Base-by-base conservation (phyloP, 2,113 vertebrate genomes). In the Ciconia maguari region DNA sequence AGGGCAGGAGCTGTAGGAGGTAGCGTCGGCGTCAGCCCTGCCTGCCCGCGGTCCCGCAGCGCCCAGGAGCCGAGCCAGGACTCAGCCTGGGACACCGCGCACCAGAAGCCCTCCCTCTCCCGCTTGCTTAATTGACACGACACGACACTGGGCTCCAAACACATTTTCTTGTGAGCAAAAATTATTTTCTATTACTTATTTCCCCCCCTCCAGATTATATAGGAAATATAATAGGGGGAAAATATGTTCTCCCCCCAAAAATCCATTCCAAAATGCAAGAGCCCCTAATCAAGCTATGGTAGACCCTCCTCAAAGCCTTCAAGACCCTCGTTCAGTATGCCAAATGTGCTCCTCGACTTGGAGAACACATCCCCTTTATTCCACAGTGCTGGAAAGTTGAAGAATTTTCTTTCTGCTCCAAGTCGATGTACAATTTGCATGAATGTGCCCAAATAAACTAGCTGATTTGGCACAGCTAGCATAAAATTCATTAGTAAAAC, bases 401-500 rank as follows among this genome's bases (percentile, higher is more conserved):
- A 87, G 91, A 70, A 77, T 91, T 89, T 89, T 86, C 90, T 66
- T 46, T 87, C 86, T 91, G 90, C 86, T 94, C 83, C 91, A 84
- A 83, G 86, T 8, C 3, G 0, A 61, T 60, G 76, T 44, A 38
- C 72, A 85, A 58, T 46, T 83, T 95, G 68, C 66, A 13, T 10
- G 87, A 94, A 66, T 42, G 87, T 96, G 94, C 94, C 95, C 89
- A 95, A 96, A 91, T 92, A 96, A 96, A 96, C 87, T 85, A 8
- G 34, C 61, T 87, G 93, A 94, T 95, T 79, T 97, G 97, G 95
- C 94, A 91, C 1, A 19, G 78, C 93, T 6, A 58, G 66, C 81
- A 8, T 5, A n/a, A 91, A 94, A 94, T 91, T 96, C 92, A 94
- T 97, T 83, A 96, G 75, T 70, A 91, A 95, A 94, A 74, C 74